Conservation (phyloP, 2,797 vertebrate species). For the Sebastes hopkinsi region DNA sequence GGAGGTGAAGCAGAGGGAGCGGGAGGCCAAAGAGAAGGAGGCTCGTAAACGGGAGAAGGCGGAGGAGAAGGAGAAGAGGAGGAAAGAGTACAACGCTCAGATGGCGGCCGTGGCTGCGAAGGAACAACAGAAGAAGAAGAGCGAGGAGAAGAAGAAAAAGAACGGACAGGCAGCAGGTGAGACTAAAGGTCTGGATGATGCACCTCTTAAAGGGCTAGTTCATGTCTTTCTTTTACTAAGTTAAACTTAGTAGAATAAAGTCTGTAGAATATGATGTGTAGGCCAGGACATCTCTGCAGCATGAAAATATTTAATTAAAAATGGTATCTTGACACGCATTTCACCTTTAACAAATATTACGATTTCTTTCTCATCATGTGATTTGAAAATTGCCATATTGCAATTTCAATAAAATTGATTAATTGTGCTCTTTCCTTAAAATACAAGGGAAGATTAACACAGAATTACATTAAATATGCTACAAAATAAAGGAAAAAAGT, state of each 20-base stretch:
- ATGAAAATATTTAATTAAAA: too few relatives aligned
- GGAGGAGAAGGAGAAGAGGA: conserved; percentile 93
- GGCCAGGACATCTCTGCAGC: too few relatives aligned
- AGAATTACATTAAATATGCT: too few relatives aligned
- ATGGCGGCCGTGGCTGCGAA: conserved; percentile 80
- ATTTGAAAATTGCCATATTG: too few relatives aligned
- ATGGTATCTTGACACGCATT: too few relatives aligned
- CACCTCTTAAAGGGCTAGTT: not conserved
- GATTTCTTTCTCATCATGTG: too few relatives aligned
- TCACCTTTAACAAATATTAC: too few relatives aligned
- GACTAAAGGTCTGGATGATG: not conserved
- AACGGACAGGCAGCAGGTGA: conserved; percentile 76
- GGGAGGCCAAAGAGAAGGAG: conserved; percentile 91
- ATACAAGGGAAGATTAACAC: too few relatives aligned
- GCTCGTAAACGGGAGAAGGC: conserved; percentile 92
- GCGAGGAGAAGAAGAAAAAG: conserved; percentile 88
- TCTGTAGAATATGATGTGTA: too few relatives aligned
- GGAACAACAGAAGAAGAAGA: conserved; percentile 87
- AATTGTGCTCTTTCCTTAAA: too few relatives aligned
- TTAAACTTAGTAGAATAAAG: not conserved
- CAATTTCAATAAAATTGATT: too few relatives aligned
- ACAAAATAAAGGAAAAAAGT: too few relatives aligned
- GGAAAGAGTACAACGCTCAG: conserved; percentile 92
- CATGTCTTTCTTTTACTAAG: not conserved
- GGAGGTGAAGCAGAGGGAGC: conserved; percentile 89